phyloP scores from a whole-genome alignment of 2,797 vertebrate genomes.

The Fistularia tabacaria region DNA sequence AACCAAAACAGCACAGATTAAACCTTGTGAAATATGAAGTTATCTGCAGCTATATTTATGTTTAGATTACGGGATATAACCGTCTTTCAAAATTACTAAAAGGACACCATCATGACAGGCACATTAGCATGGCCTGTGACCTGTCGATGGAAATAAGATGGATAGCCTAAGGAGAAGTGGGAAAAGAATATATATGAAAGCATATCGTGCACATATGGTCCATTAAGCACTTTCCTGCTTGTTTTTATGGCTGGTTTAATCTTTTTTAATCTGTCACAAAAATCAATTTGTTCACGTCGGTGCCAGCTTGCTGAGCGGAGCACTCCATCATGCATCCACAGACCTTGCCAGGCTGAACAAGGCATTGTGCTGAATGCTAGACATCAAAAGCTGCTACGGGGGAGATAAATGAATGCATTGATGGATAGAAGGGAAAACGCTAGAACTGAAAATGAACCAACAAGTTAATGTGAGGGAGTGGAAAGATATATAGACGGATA shows the following conservation, averaged over 20 bases:
- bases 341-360: constrained; percentile 58
- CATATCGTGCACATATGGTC: constrained; percentile 74
- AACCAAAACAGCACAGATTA: too few relatives aligned
- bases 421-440: constrained; percentile 40
- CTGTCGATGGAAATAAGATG: constrained; percentile 69
- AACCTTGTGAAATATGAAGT: too few relatives aligned
- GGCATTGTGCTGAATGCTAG: constrained; percentile 64
- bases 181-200: constrained; percentile 78
- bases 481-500: constrained; percentile 27
- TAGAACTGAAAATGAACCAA: constrained; percentile 24
- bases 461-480: constrained; percentile 40
- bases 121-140: constrained; percentile 61
- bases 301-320: constrained; percentile 73
- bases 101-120: constrained; percentile 56
- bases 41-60: too few relatives aligned
- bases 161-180: constrained; percentile 58
- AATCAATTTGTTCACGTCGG: constrained; percentile 77
- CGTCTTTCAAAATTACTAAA: constrained; percentile 39
- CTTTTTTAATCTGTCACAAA: constrained; percentile 81
- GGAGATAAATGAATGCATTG: constrained; percentile 59
- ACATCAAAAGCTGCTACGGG: constrained; percentile 57
- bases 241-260: constrained; percentile 80
- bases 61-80: not conserved
- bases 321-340: constrained; percentile 75
- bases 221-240: constrained; percentile 78